Evolutionary conservation across 1,140 invertebrate species (phyloP).

Genomic region (Amphibalanus amphitrite): DNA sequence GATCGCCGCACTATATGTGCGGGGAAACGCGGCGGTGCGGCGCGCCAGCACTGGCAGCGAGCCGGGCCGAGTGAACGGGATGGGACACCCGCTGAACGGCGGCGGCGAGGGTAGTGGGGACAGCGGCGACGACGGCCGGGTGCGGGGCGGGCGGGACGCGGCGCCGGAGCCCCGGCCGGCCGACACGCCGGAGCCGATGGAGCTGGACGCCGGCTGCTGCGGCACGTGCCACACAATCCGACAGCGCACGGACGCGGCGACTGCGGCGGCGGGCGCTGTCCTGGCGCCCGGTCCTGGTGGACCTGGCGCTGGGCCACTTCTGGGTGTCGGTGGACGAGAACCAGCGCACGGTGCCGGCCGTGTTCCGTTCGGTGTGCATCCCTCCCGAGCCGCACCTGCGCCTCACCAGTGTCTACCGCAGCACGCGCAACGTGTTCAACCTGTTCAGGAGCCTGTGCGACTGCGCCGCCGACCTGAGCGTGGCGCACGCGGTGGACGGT

Average conservation of each 20-base stretch:
- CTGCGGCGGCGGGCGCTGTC: too few relatives aligned
- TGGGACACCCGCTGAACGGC: too few relatives aligned
- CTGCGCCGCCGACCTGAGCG: background rate
- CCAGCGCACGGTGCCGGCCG: background rate
- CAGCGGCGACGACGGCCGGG: too few relatives aligned
- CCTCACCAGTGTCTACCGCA: background rate
- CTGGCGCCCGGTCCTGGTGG: too few relatives aligned
- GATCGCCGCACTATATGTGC: background rate
- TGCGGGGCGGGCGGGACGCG: too few relatives aligned
- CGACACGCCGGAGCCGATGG: too few relatives aligned
- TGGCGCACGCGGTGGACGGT: background rate
- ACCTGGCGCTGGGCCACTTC: background rate
- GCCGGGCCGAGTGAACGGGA: too few relatives aligned
- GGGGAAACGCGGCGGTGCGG: background rate
- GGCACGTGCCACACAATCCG: background rate
- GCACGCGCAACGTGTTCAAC: background rate
- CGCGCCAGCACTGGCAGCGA: too few relatives aligned
- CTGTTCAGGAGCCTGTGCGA: background rate
- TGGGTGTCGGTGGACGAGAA: slow-evolving; percentile 1
- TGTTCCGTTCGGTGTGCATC: background rate
- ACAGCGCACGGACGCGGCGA: too few relatives aligned
- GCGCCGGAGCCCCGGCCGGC: too few relatives aligned
- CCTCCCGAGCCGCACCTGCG: background rate
- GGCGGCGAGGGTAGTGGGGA: too few relatives aligned
- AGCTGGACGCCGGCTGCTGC: background rate